Base-by-base conservation (phyloP, 1,140 invertebrate species). In the Magallana gigas region DNA sequence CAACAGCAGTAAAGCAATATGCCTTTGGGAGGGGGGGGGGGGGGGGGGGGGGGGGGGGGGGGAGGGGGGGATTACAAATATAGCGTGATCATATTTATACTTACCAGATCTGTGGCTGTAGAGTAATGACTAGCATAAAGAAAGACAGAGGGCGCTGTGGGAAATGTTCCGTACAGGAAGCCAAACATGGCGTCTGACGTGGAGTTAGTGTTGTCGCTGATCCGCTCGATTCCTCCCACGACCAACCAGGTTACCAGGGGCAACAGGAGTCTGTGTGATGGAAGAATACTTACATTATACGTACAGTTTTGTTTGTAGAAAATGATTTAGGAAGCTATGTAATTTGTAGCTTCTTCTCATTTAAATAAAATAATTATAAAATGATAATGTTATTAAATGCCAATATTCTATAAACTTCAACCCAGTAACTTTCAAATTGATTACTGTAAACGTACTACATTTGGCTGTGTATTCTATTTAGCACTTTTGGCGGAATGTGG, bases 151-250 rank as follows among this genome's bases (percentile, higher is more conserved):
- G 98, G 98, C 18, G 98, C 98, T 59, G 98, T 97, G 2, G 98
- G 98, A 94, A 99, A 97, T 0, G 98, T 99, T 85, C 98, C 98
- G 94, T 99, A 99, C 0, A 99, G 95, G 95, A 99, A 99, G 0
- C 97, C 98, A 94, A 98, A 99, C 81, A 97, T 98, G 90, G 97
- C 97, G 48, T 98, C 95, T 89, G 97, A 97, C 48, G 98, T 95
- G 1, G 97, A 98, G 88, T 97, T 97, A 0, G 90, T 93, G 12
- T 64, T 64, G 0, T 97, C 97, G 23, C 82, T 85, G 8, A 68
- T 48, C 64, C 97, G 95, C 29, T 98, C 94, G 16, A 97, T 94
- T 92, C 96, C 97, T 0, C 98, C 90, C 29, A 94, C 96, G 36
- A 97, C 96, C 95, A 98, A 97, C 92, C 98, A 96, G 91, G 97